Evolutionary conservation across 2,113 vertebrate species (phyloP).

Genomic region (Mormyrus lacerda): DNA sequence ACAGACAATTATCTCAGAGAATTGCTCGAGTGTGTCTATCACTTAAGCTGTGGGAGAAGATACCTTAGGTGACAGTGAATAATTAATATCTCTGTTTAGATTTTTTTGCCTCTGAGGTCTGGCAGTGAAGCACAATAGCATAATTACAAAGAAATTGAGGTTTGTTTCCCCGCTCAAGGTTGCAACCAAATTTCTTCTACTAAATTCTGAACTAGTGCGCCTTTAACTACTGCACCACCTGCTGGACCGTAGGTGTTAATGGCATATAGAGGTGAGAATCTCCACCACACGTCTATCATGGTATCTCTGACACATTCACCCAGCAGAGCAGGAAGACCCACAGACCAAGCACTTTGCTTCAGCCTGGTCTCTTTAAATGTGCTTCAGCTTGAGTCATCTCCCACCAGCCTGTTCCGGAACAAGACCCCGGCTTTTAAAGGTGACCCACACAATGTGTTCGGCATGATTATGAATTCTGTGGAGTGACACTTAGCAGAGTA

Average conservation of each 20-base stretch:
- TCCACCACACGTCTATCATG: not conserved
- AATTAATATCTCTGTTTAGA: not conserved
- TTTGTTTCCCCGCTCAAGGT: not conserved
- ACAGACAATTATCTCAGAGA: not conserved
- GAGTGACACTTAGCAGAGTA: constrained; percentile 28
- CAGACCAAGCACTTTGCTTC: not conserved
- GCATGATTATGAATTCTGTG: not conserved
- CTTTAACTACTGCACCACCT: not conserved
- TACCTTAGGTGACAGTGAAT: not conserved
- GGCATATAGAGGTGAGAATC: not conserved
- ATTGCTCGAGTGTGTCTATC: not conserved
- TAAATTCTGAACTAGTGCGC: not conserved
- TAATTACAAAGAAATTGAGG: not conserved
- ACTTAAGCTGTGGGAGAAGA: not conserved
- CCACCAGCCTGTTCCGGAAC: not conserved
- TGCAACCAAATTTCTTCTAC: not conserved
- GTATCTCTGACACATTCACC: not conserved
- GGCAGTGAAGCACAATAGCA: not conserved
- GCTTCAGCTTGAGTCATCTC: not conserved
- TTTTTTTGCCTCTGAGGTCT: not conserved
- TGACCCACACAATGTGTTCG: constrained; percentile 5
- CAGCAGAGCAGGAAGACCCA: not conserved
- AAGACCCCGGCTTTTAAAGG: not conserved
- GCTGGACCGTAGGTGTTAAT: not conserved
- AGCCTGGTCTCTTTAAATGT: not conserved